A percentile compares a stretch with the other conserved stretches of the same genome.
These are phyloP conservation scores for Carcharodon carcharias DNA, from an alignment of 2,797 vertebrate genomes.

Conservation along the genomic window DNA sequence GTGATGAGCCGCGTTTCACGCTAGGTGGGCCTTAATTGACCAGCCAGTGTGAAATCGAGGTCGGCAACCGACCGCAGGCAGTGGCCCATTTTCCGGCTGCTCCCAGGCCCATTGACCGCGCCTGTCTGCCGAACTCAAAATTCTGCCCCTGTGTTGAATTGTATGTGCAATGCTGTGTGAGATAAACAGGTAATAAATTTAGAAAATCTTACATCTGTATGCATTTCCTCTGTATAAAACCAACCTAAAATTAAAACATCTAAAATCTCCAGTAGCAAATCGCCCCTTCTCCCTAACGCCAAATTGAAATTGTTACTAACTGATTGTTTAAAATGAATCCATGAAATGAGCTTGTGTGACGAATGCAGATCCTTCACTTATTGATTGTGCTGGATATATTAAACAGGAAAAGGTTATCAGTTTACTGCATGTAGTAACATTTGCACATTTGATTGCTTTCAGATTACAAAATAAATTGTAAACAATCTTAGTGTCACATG, in stretches of 20 bases:
- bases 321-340: neutral
- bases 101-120: too few relatives aligned
- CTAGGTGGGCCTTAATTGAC: too few relatives aligned
- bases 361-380: neutral
- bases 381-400: neutral
- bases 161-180: neutral
- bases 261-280: neutral
- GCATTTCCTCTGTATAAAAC: neutral
- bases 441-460: neutral
- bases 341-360: neutral
- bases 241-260: neutral
- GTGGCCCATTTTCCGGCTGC: too few relatives aligned
- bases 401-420: neutral
- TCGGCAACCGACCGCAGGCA: too few relatives aligned
- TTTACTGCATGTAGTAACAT: neutral
- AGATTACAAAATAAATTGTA: neutral
- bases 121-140: too few relatives aligned
- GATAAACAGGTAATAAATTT: neutral
- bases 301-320: neutral
- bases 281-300: neutral
- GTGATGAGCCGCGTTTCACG: too few relatives aligned
- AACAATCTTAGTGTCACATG: neutral
- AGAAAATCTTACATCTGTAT: neutral
- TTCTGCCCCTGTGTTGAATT: neutral
- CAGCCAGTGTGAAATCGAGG: too few relatives aligned